Conservation (phyloP, 2,797 vertebrate genomes). For the Pangasius mekongensis region DNA sequence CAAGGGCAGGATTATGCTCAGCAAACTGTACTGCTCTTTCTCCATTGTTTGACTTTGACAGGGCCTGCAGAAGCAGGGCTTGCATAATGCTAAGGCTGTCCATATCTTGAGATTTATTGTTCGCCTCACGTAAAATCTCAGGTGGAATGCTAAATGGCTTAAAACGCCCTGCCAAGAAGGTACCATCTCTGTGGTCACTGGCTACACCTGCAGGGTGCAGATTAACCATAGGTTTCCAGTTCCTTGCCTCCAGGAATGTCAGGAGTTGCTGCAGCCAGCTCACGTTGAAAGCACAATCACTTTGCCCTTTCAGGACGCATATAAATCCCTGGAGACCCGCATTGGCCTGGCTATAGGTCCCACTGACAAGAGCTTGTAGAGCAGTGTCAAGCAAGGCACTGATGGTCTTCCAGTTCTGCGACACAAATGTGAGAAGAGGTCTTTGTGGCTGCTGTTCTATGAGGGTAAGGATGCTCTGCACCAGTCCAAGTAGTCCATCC, state of each 20-base stretch:
- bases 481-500: constrained; percentile 81
- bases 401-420: constrained; percentile 84
- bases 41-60: constrained; percentile 74
- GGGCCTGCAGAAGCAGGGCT: constrained; percentile 77
- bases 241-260: constrained; percentile 78
- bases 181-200: constrained; percentile 62
- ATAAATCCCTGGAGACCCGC: constrained; percentile 81
- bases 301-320: constrained; percentile 79
- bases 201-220: constrained; percentile 74
- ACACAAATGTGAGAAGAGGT: constrained; percentile 74
- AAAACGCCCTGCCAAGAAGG: constrained; percentile 68
- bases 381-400: constrained; percentile 81
- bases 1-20: constrained; percentile 73
- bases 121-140: constrained; percentile 68
- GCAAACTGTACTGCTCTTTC: constrained; percentile 65
- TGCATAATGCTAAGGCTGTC: constrained; percentile 71
- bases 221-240: constrained; percentile 85
- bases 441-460: constrained; percentile 77
- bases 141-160: constrained; percentile 78
- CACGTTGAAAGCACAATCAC: constrained; percentile 79
- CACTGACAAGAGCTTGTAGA: constrained; percentile 81
- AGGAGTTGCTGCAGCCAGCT: constrained; percentile 84
- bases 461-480: constrained; percentile 79
- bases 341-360: constrained; percentile 78
- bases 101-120: constrained; percentile 60